Percentiles rank a stretch among this genome's conserved stretches.
Evolutionary conservation across 2,888 invertebrate genomes (phyloP).

Genomic region (Nephrotoma flavescens): DNA sequence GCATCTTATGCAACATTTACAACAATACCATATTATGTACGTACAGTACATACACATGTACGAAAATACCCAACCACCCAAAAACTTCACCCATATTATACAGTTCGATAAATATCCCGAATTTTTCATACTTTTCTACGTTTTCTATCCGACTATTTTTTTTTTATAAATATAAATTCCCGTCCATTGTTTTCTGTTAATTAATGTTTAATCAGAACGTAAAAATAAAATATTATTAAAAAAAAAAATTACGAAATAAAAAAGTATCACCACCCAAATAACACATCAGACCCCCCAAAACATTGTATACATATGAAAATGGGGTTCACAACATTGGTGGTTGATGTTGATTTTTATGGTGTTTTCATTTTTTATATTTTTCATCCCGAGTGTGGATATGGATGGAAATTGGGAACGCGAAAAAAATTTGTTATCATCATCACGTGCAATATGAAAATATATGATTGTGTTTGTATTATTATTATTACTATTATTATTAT

Average conservation of each 20-base stretch:
- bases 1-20: background rate
- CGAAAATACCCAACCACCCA: background rate
- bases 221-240: background rate
- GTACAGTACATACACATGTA: background rate
- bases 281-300: background rate
- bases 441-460: background rate
- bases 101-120: background rate
- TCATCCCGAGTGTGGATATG: background rate
- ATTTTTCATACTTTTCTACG: background rate
- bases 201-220: conserved; percentile 6
- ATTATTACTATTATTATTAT: background rate
- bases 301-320: background rate
- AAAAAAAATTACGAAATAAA: background rate
- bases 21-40: background rate
- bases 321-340: background rate
- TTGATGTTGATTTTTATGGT: background rate
- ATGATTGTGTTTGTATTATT: conserved; percentile 1
- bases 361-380: background rate
- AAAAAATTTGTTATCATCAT: conserved; percentile 1
- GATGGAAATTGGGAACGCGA: background rate
- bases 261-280: background rate
- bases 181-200: conserved; percentile 6
- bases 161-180: background rate
- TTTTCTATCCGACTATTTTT: background rate
- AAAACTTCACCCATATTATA: background rate